Evolutionary conservation across 1,140 invertebrate genomes (phyloP), one percentile per base, ranked within the genome.

Genomic region (Drosophila sp.): DNA sequence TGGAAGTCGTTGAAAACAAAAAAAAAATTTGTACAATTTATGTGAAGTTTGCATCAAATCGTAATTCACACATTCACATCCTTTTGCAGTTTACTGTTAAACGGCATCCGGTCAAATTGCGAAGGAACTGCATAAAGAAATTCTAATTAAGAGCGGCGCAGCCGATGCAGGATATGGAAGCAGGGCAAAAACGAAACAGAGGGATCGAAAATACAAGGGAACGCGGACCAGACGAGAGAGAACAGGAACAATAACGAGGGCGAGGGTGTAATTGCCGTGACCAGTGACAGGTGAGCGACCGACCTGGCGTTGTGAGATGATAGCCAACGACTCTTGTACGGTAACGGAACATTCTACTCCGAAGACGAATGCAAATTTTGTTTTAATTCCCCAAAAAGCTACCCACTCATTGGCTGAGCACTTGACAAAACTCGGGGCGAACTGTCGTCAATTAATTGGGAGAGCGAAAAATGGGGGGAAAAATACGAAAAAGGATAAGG

Each of bases 181-280:
- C 35, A 38, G 35, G 35, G 35, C 35, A 11, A 38, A 11, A 58
- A 30, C 44, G 23, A 47, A 47, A 68, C 44, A 38, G 61, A 17
- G 33, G 60, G 60, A 35, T 38, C 27, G 33, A 44, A 10, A 27
- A 23, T 44, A 30, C 3, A 27, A 38, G 38, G 44, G 56, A 50
- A 44, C 32, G 54, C 40, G 40, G 32, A 25, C 41, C 41, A 41
- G 32, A 60, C 32, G 60, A 67, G 54, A 47, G 25, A 32, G 40
- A 64, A 66, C 41, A 7, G 6, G 47, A 60, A 54, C 23, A 23
- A 40, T 23, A 32, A 56, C 30, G 38, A 8, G 32, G n/a, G 40
- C 23, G 73, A 56, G 64, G 65, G 64, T 72, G 69, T 72, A 72
- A 76, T 79, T 72, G 61, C 67, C 61, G 44, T 58, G 56, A 71